Evolutionary conservation across 2,888 invertebrate species (phyloP).

Genomic region (Bombyx huttoni): DNA sequence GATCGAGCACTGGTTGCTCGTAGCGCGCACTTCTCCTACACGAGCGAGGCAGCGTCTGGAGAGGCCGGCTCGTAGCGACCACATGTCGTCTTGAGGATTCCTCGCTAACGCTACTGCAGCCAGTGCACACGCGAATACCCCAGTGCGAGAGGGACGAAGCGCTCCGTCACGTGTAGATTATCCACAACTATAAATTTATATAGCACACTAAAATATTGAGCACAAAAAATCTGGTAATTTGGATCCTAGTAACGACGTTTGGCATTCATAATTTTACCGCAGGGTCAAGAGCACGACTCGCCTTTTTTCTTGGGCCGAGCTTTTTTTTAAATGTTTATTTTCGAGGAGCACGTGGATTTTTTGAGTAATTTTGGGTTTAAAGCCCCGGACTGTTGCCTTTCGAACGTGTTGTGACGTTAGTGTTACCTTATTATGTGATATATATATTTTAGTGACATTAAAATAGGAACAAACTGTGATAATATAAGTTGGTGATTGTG

Average conservation of each 20-base stretch:
- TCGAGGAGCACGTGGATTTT: constrained; percentile 57
- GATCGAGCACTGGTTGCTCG: constrained; percentile 30
- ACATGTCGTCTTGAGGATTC: constrained; percentile 51
- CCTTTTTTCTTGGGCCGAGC: constrained; percentile 42
- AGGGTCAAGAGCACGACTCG: constrained; percentile 66
- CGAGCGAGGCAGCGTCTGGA: constrained; percentile 21
- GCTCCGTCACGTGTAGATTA: constrained; percentile 57
- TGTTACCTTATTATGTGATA: constrained; percentile 70
- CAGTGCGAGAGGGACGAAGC: constrained; percentile 50
- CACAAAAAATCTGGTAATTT: constrained; percentile 67
- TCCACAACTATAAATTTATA: constrained; percentile 51
- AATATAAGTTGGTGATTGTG: constrained; percentile 55
- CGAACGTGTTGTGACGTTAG: constrained; percentile 69
- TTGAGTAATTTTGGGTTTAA: constrained; percentile 53
- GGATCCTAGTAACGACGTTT: constrained; percentile 65
- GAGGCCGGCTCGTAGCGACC: constrained; percentile 51
- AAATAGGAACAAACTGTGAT: constrained; percentile 70
- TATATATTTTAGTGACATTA: constrained; percentile 56
- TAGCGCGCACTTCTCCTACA: constrained; percentile 25
- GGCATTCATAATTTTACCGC: constrained; percentile 69
- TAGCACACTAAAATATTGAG: constrained; percentile 67
- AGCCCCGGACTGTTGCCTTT: constrained; percentile 67
- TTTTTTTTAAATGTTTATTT: constrained; percentile 64
- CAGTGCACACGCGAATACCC: constrained; percentile 54
- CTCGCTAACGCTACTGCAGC: constrained; percentile 37